Evolutionary conservation across 2,888 invertebrate genomes (phyloP), one percentile per base, ranked within the genome.

Genomic region (Tinea semifulvella): DNA sequence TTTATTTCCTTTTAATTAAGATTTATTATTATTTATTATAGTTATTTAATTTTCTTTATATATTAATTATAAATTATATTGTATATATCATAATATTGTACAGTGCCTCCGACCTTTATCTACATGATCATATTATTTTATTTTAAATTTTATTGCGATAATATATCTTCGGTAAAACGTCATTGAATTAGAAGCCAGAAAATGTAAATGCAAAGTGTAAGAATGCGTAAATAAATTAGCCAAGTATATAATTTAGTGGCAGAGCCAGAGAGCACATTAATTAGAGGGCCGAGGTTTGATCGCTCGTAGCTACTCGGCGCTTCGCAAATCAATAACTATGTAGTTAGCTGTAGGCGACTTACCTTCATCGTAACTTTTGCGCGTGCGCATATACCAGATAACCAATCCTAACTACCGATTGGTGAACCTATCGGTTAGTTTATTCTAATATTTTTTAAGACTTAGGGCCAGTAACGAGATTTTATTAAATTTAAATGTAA

Each of bases 371-470:
- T 38, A 38, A 38, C 18, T 38, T 19, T 8, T 40, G 40, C 40
- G 40, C 19, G 11, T 40, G 40, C 40, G 40, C 22, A n/a, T 40
- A 22, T 22, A 11, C 22, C 22, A 40, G 40, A 40, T 40, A 40
- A 40, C 22, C 2, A 14, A 40, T 11, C 40, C 20, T 40, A 40
- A 40, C 40, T 40, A 22, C 22, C 36, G 36, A 36, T 16, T 18
- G 36, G 36, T 36, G 10, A 36, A 18, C 18, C 4, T 18, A 14
- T 22, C 17, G 31, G 11, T 31, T 36, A 36, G 16, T 11, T 36
- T 36, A 36, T 36, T 35, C 16, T 8, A 7, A 8, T 8, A 22
- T 22, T 22, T 22, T 7, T n/a, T n/a, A n/a, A n/a, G n/a, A n/a
- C n/a, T n/a, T n/a, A n/a, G n/a, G n/a, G n/a, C n/a, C n/a, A n/a